Evolutionary conservation across 1,140 invertebrate genomes (phyloP), one percentile per base, ranked within the genome.

Genomic region (Plectrocnemia conspersa): DNA sequence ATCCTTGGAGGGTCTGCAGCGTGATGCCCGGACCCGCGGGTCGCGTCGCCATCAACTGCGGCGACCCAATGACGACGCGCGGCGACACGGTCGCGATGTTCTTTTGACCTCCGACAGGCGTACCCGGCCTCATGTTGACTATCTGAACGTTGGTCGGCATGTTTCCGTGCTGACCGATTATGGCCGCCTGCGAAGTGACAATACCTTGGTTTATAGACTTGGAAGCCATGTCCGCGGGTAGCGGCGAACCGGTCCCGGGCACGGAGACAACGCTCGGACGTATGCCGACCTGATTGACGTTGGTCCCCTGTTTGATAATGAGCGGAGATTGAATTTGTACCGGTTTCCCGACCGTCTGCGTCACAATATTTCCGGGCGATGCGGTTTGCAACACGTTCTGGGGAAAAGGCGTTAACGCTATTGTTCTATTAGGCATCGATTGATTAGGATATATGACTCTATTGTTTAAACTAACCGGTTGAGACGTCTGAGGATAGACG

Each of bases 71-170:
- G 56, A 93, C 85, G 54, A 92, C 84, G 56, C 89, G 79, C 11
- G 86, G 79, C 19, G 85, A 79, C 25, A 86, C 79, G 53, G 80
- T 78, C 61, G 82, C 81, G 50, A 81, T 82, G 38, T 81, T 82
- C 67, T 90, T 91, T 65, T 86, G 84, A 52, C 79, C 79, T n/a
- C 80, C 74, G 52, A 81, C 79, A 18, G 85, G 82, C 35, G 83
- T 77, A 45, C 76, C 81, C 24, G 85, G 82, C 58, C 88, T 77
- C 75, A 91, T 83, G 76, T 91, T 92, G 44, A 93, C 77, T 66
- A 93, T 88, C 69, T 91, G 88, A 59, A 93, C 85, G 76, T 88
- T 88, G 56, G 82, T 80, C 44, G 80, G 81, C 50, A 87, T 74
- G 65, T 84, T 79, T 48, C 79, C 73, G 10, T 77, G 79, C 45